Base-by-base conservation (phyloP, 2,113 vertebrate species). In the Cheirogaleus medius region DNA sequence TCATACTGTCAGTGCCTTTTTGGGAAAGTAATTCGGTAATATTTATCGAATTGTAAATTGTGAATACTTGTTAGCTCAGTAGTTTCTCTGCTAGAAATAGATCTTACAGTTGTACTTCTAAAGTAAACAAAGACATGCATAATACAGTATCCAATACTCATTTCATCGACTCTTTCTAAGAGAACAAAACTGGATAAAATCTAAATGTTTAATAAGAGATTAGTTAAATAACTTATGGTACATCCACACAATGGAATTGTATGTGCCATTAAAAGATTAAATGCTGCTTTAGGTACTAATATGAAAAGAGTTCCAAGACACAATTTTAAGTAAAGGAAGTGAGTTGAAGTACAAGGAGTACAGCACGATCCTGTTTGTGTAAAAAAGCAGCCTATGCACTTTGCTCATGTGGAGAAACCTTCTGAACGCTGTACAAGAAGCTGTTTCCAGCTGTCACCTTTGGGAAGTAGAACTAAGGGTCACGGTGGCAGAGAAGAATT, bases 31-130 rank as follows among this genome's bases (percentile, higher is more conserved):
- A 21, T 52, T n/a, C 34, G 63, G 15, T 37, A 15, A 34, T 39
- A 25, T 18, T 25, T 34, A 34, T 64, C n/a, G 39, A 87, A 52
- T 49, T 52, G 8, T 74, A n/a, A 86, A 37, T 21, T n/a, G 52
- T 88, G 42, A 80, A 29, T 37, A 8, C 6, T 27, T 32, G 39
- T 54, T 52, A 83, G 56, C 60, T 18, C 49, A 37, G 56, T n/a
- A 13, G 18, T 80, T 90, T 80, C 49, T 76, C 58, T 44, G 76
- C 47, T 93, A 34, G 60, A 95, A 87, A 81, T 69, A 47, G 21
- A n/a, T 25, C 6, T 44, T 56, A n/a, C 12, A 49, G 11, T 34
- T 39, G 14, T 14, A n/a, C 32, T 60, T 25, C 56, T 25, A 84
- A 21, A 56, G 78, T 25, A 56, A 71, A 52, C 34, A 58, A 81